Evolutionary conservation across 2,888 invertebrate genomes (phyloP).

Genomic region (Drosophila mettleri): DNA sequence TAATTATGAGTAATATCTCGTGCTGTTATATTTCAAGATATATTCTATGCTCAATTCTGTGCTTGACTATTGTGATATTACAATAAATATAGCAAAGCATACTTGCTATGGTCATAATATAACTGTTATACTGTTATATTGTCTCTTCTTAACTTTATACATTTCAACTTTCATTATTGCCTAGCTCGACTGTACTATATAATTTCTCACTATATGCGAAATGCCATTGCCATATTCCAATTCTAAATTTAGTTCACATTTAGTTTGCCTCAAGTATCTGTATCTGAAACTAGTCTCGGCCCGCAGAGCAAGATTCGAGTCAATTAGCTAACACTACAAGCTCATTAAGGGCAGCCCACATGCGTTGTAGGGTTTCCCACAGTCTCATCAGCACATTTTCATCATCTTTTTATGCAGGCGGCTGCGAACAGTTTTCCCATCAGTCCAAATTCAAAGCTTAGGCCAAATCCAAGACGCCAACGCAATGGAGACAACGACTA

Average conservation of each 20-base stretch:
- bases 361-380: constrained; percentile 73
- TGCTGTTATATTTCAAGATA: too few species aligned
- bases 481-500: constrained; percentile 66
- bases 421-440: constrained; percentile 72
- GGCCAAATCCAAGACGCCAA: constrained; percentile 64
- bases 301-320: not conserved
- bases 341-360: constrained; percentile 76
- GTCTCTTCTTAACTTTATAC: too few species aligned
- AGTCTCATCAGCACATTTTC: constrained; percentile 56
- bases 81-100: too few species aligned
- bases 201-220: too few species aligned
- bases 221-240: not conserved
- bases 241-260: constrained; percentile 1
- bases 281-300: constrained; percentile 16
- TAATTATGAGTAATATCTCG: too few species aligned
- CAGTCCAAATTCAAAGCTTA: constrained; percentile 29
- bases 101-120: too few species aligned
- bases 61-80: too few species aligned
- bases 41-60: too few species aligned
- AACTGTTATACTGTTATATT: not conserved
- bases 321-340: constrained; percentile 54
- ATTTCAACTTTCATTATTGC: too few species aligned
- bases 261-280: not conserved
- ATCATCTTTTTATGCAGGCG: constrained; percentile 22
- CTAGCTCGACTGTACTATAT: too few species aligned